These are phyloP conservation scores for human DNA, from an alignment of 2,113 vertebrate genomes.

Conservation along the genomic window DNA sequence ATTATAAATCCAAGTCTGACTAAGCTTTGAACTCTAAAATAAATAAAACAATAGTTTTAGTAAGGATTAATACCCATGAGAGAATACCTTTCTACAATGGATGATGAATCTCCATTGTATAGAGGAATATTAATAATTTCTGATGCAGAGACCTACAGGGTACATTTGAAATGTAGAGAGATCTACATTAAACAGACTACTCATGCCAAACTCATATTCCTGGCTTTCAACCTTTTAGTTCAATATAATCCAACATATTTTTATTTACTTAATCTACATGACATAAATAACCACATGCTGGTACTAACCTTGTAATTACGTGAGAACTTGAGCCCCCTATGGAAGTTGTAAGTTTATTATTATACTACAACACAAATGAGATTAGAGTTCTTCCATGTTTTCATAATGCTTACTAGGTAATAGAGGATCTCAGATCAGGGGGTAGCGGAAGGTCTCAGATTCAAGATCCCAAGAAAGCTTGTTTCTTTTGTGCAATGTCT, in stretches of 20 bases:
- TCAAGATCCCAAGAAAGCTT: not conserved
- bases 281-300: constrained; percentile 11
- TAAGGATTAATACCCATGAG: constrained; percentile 40
- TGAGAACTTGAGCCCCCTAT: not conserved
- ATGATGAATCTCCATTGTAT: constrained; percentile 11
- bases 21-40: constrained; percentile 57
- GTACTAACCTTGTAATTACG: constrained; percentile 4
- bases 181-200: not conserved
- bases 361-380: constrained; percentile 23
- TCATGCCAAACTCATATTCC: not conserved
- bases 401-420: not conserved
- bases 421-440: not conserved
- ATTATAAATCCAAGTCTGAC: constrained; percentile 63
- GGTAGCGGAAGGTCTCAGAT: not conserved
- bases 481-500: not conserved
- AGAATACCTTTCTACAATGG: constrained; percentile 25
- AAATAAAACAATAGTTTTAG: constrained; percentile 48
- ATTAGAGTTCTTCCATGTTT: constrained; percentile 2
- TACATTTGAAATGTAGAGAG: not conserved
- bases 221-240: not conserved
- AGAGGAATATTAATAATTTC: constrained; percentile 40
- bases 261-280: not conserved
- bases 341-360: constrained; percentile 18
- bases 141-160: not conserved
- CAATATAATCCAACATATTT: constrained; percentile 16